A percentile compares a stretch with the other conserved stretches of the same genome.
Conservation (phyloP, 2,797 vertebrate species). For the Lagorchestes hirsutus region DNA sequence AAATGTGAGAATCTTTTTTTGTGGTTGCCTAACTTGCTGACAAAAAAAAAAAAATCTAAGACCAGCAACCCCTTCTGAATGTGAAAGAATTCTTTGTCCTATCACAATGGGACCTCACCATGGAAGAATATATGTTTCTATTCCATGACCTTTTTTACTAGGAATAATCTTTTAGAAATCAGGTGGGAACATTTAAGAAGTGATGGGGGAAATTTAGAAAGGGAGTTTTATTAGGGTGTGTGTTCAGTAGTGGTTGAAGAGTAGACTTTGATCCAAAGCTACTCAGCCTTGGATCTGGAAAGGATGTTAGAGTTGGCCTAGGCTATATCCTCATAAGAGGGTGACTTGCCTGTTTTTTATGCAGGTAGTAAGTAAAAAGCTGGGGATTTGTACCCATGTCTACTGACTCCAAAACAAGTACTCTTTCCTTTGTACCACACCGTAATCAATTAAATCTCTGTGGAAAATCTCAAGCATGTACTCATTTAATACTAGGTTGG, state of each 20-base stretch:
- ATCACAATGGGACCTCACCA: slow-evolving; percentile 1
- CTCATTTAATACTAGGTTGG: neutral
- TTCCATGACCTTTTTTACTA: neutral
- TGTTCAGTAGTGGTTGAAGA: neutral
- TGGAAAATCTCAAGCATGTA: neutral
- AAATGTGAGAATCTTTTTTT: slow-evolving; percentile 9
- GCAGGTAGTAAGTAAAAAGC: neutral
- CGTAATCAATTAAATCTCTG: neutral
- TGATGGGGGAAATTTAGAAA: neutral
- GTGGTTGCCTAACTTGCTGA: slow-evolving; percentile 17
- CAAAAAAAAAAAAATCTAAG: neutral
- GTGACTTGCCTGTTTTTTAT: neutral
- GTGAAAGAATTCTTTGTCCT: slow-evolving; percentile 9
- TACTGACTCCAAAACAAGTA: neutral
- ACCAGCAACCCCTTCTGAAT: neutral
- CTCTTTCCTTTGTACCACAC: neutral
- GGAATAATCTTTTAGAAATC: neutral
- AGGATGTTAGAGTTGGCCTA: neutral
- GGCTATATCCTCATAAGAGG: neutral
- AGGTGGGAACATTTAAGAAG: neutral
- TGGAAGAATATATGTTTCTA: neutral
- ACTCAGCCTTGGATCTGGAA: neutral
- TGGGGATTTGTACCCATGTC: neutral
- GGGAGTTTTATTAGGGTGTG: neutral
- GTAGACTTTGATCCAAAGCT: neutral